Evolutionary conservation across 2,888 invertebrate genomes (phyloP).

Genomic region (Julus scandinavius): DNA sequence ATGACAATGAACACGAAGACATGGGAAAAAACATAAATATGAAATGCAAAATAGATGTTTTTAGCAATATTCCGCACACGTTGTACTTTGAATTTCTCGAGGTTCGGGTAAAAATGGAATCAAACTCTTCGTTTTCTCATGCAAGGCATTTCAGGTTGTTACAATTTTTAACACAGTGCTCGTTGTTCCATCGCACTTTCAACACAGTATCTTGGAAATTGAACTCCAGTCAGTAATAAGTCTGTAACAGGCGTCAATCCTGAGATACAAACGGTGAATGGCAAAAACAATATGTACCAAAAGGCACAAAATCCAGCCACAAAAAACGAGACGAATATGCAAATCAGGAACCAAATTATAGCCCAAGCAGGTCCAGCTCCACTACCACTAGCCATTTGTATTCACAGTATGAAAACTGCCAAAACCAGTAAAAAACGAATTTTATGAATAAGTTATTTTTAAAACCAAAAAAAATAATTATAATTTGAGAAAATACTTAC

Average conservation of each 20-base stretch:
- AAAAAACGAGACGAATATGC: constrained; percentile 76
- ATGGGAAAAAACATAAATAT: not conserved
- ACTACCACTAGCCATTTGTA: not conserved
- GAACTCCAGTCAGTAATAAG: constrained; percentile 74
- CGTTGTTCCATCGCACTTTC: constrained; percentile 68
- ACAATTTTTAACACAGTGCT: not conserved
- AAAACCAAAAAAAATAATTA: not conserved
- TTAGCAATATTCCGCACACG: not conserved
- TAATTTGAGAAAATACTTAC: not conserved
- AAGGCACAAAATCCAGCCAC: constrained; percentile 76
- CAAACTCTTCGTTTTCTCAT: not conserved
- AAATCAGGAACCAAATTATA: constrained; percentile 77
- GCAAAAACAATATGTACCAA: constrained; percentile 75
- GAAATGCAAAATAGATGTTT: not conserved
- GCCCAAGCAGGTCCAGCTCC: constrained; percentile 68
- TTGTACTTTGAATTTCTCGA: not conserved
- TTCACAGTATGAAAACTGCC: not conserved
- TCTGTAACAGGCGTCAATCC: constrained; percentile 76
- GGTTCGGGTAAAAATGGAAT: not conserved
- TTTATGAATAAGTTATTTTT: no score
- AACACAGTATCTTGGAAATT: constrained; percentile 79
- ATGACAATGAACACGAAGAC: not conserved
- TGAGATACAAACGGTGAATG: constrained; percentile 77
- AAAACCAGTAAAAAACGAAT: not conserved
- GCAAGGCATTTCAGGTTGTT: not conserved